A percentile compares a stretch with the other conserved stretches of the same genome.
These are phyloP conservation scores for Cuculus canorus DNA, from an alignment of 2,797 vertebrate genomes.

Conservation along the genomic window DNA sequence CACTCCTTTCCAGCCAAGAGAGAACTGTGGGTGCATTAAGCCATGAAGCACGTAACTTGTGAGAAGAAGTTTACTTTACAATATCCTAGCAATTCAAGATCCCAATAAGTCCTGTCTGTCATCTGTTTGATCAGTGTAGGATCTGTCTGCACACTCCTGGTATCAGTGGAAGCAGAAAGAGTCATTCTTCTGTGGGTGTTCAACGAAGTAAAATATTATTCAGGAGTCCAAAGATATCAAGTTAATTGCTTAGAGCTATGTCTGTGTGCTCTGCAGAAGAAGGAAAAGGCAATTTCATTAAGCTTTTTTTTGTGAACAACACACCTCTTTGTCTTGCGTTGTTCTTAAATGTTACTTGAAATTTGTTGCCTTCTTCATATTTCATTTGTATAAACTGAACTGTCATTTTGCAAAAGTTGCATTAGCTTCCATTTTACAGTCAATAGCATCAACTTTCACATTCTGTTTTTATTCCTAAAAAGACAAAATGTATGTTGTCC, in stretches of 20 bases:
- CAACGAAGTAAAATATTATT: not conserved
- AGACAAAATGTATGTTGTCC: not conserved
- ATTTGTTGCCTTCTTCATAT: not conserved
- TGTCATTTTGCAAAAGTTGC: not conserved
- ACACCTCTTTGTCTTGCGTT: not conserved
- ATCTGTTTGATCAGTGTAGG: not conserved
- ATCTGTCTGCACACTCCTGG: not conserved
- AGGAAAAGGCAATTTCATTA: constrained; percentile 20
- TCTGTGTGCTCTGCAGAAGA: not conserved
- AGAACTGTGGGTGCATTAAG: not conserved
- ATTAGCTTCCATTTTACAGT: not conserved
- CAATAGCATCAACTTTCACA: not conserved
- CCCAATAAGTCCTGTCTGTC: not conserved
- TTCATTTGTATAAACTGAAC: not conserved
- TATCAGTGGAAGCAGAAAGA: not conserved
- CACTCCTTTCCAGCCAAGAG: not conserved
- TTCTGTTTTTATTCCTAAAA: not conserved
- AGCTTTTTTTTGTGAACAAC: constrained; percentile 13
- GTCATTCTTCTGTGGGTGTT: not conserved
- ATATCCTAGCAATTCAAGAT: not conserved
- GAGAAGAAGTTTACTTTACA: not conserved
- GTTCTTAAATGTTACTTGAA: not conserved
- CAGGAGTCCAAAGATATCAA: constrained; percentile 15
- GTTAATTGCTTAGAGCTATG: not conserved
- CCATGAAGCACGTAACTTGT: not conserved